Conservation (phyloP, 2,888 invertebrate species). For the Drosophila eohydei region DNA sequence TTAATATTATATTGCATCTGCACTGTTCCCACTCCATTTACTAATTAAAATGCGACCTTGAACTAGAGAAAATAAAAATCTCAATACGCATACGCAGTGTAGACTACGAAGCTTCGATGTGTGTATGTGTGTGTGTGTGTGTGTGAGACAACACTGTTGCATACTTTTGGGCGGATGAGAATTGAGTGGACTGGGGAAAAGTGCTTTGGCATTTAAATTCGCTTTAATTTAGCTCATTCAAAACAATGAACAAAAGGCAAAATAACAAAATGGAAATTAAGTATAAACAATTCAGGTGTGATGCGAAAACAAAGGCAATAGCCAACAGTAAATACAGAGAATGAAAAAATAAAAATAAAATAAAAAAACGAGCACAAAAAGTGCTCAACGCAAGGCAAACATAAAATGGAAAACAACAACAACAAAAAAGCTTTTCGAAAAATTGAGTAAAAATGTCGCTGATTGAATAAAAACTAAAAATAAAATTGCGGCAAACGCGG, state of each 20-base stretch:
- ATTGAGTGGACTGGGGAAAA: constrained; percentile 17
- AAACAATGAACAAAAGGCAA: constrained; percentile 32
- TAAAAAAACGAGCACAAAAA: constrained; percentile 34
- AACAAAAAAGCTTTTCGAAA: constrained; percentile 21
- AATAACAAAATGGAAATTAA: constrained; percentile 32
- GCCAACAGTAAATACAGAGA: constrained; percentile 8
- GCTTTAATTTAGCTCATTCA: constrained; percentile 26
- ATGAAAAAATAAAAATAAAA: constrained; percentile 6
- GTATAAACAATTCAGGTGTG: constrained; percentile 62
- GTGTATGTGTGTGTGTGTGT: neutral
- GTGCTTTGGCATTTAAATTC: constrained; percentile 38
- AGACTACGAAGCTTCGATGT: neutral
- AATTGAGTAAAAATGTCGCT: constrained; percentile 70
- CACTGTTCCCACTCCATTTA: neutral
- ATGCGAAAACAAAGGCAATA: constrained; percentile 24
- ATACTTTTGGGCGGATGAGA: constrained; percentile 51
- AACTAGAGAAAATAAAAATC: constrained; percentile 38
- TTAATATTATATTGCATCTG: constrained; percentile 1
- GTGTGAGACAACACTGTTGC: constrained; percentile 33
- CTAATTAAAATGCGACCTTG: constrained; percentile 49
- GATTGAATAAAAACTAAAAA: constrained; percentile 80
- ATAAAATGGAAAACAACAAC: constrained; percentile 50
- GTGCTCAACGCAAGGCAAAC: constrained; percentile 42
- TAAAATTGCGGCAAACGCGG: constrained; percentile 62
- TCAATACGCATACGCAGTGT: constrained; percentile 26